These are phyloP conservation scores for Nothocercus julius DNA, from an alignment of 2,113 vertebrate genomes.

Conservation along the genomic window DNA sequence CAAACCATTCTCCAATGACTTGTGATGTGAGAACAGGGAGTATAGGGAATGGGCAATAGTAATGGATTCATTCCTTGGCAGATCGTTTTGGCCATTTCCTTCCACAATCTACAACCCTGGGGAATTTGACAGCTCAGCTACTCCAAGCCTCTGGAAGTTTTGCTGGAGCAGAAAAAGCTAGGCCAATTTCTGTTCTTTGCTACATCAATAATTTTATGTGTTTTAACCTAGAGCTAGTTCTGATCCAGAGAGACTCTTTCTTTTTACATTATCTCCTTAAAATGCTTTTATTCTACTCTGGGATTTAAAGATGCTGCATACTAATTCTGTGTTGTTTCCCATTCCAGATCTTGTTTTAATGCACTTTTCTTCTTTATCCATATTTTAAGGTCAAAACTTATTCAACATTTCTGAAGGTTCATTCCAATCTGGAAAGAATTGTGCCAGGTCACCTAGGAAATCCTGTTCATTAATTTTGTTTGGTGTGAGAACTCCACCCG, in stretches of 20 bases:
- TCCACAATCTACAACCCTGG: constrained; percentile 44
- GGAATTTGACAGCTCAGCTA: constrained; percentile 69
- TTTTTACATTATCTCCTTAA: background rate
- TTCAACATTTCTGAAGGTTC: constrained; percentile 16
- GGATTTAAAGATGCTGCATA: background rate
- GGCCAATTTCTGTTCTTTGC: constrained; percentile 41
- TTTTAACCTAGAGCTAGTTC: constrained; percentile 32
- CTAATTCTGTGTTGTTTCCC: background rate
- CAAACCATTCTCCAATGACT: constrained; percentile 71
- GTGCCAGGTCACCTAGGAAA: constrained; percentile 52
- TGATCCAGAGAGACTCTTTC: background rate
- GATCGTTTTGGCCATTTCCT: constrained; percentile 67
- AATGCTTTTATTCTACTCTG: background rate
- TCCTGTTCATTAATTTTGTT: constrained; percentile 56
- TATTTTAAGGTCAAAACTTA: constrained; percentile 15
- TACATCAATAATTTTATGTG: constrained; percentile 14
- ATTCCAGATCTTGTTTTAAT: background rate
- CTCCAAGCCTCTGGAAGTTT: constrained; percentile 65
- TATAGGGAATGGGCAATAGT: constrained; percentile 64
- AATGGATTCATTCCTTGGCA: constrained; percentile 71
- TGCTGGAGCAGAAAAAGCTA: constrained; percentile 51
- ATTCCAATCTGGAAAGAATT: background rate
- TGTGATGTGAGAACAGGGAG: constrained; percentile 70
- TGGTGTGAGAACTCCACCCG: constrained; percentile 33
- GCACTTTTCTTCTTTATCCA: background rate